Evolutionary conservation across 2,888 invertebrate species (phyloP).

Genomic region (Ctena decussata): DNA sequence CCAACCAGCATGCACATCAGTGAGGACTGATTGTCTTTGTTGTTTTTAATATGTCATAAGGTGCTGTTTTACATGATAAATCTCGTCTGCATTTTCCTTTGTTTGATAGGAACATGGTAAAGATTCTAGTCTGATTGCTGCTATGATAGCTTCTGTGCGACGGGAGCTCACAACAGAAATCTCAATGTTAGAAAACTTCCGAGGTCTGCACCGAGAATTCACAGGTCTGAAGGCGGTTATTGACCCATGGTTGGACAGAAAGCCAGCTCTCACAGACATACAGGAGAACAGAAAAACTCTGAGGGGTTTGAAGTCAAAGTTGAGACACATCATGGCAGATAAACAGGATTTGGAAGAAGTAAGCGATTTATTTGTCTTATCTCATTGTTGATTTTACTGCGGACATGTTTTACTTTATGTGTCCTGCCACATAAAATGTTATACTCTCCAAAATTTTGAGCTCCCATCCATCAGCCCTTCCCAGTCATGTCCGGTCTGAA

Average conservation of each 20-base stretch:
- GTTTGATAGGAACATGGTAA: slow-evolving; percentile 72
- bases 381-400: too few relatives aligned
- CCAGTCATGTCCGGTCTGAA: too few relatives aligned
- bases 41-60: too few relatives aligned
- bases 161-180: slow-evolving; percentile 74
- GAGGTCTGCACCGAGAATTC: slow-evolving; percentile 71
- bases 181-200: slow-evolving; percentile 71
- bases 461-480: too few relatives aligned
- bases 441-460: too few relatives aligned
- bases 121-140: slow-evolving; percentile 75
- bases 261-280: slow-evolving; percentile 74
- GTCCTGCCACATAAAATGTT: too few relatives aligned
- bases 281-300: slow-evolving; percentile 74
- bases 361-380: too few relatives aligned
- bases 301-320: slow-evolving; percentile 78
- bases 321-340: slow-evolving; percentile 83
- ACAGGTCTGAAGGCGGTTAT: slow-evolving; percentile 67
- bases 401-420: too few relatives aligned
- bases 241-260: slow-evolving; percentile 78
- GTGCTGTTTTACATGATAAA: too few relatives aligned
- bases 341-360: slow-evolving; percentile 84
- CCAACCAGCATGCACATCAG: too few relatives aligned
- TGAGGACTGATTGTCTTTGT: too few relatives aligned
- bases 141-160: slow-evolving; percentile 74
- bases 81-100: not conserved